A percentile compares a stretch with the other conserved stretches of the same genome.
Conservation (phyloP, 2,797 vertebrate species). For the Parambassis ranga region DNA sequence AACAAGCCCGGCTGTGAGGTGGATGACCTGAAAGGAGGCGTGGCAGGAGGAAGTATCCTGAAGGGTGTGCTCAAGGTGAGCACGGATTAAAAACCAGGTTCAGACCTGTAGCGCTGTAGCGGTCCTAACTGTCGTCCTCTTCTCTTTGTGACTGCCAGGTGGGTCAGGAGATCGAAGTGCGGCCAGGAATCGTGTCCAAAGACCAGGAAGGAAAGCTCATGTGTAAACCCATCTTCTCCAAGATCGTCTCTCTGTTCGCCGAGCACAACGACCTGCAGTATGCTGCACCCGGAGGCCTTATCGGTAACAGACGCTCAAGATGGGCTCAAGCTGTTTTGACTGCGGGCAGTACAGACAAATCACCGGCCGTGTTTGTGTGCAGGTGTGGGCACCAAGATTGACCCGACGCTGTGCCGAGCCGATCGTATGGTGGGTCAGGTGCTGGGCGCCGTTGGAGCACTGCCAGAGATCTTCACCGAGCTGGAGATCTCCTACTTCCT, state of each 20-base stretch:
- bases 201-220: conserved; percentile 99
- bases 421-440: conserved; percentile 99
- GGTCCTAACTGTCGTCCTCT: no score
- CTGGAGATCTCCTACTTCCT: conserved; percentile 98
- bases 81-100: no score
- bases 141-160: conserved; percentile 78
- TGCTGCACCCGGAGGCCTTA: conserved; percentile 96
- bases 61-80: conserved; percentile 96
- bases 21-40: conserved; percentile 97
- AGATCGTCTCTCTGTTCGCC: conserved; percentile 97
- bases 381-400: conserved; percentile 99
- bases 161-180: conserved; percentile 96
- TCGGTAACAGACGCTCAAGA: conserved; percentile 82
- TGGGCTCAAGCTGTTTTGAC: no score
- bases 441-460: conserved; percentile 93
- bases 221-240: conserved; percentile 99
- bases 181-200: conserved; percentile 98
- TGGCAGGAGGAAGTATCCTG: conserved; percentile 97
- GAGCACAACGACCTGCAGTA: conserved; percentile 99
- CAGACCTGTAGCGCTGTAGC: no score
- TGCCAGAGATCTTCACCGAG: conserved; percentile 99
- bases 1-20: conserved; percentile 99
- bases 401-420: conserved; percentile 95
- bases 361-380: not conserved
- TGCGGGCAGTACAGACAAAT: no score